phyloP scores from a whole-genome alignment of 1,140 invertebrate species.

The Scaptomyza pallida region DNA sequence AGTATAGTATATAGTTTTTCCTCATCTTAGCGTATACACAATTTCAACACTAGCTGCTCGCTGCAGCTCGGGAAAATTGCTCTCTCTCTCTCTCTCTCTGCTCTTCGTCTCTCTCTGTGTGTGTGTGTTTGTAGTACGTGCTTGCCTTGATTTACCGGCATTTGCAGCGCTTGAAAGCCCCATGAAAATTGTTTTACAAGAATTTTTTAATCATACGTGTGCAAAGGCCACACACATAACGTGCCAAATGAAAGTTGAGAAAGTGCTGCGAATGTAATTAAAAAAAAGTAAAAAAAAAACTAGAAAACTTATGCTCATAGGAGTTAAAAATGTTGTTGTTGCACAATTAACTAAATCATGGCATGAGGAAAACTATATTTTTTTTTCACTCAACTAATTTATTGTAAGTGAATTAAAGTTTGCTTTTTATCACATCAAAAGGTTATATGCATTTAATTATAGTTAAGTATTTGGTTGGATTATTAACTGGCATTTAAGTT shows the following conservation, averaged over 20 bases:
- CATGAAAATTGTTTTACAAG: constrained; percentile 71
- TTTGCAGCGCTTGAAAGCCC: constrained; percentile 45
- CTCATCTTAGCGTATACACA: constrained; percentile 65
- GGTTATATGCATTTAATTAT: not conserved
- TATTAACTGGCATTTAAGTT: not conserved
- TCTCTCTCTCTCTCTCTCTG: not conserved
- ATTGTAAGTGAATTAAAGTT: not conserved
- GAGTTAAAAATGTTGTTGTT: constrained; percentile 9
- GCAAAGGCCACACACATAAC: constrained; percentile 15
- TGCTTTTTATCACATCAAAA: not conserved
- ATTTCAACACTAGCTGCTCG: constrained; percentile 43
- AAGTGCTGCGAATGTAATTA: constrained; percentile 60
- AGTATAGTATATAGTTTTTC: constrained; percentile 27
- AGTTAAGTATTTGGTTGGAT: not conserved
- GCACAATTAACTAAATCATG: constrained; percentile 11
- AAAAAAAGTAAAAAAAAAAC: no score
- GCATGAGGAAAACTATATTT: not conserved
- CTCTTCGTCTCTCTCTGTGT: not conserved
- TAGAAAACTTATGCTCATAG: not conserved
- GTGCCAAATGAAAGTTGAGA: constrained; percentile 38
- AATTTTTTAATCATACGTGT: constrained; percentile 75
- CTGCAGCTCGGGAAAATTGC: constrained; percentile 37
- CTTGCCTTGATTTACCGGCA: constrained; percentile 67
- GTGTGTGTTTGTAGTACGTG: constrained; percentile 43
- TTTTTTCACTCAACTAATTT: not conserved